Evolutionary conservation across 35 echinoderm and acorn worm genomes (phyloP).

Genomic region (Acanthaster planci): DNA sequence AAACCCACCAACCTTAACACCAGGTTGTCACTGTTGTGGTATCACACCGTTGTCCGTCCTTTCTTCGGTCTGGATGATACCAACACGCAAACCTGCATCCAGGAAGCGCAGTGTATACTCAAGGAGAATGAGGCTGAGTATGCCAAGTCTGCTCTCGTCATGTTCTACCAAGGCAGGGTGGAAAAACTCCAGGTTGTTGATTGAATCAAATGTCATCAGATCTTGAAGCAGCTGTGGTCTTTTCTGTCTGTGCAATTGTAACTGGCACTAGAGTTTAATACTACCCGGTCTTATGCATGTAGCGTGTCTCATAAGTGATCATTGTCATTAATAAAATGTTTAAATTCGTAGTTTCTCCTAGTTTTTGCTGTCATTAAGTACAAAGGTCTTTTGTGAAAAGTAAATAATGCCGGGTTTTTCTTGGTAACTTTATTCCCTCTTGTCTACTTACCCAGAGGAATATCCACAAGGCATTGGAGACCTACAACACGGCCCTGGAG

Average conservation of each 20-base stretch:
- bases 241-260: too few species aligned
- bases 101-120: slow-evolving; percentile 70
- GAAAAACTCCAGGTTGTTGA: slow-evolving; percentile 89
- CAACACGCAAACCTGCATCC: slow-evolving; percentile 72
- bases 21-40: slow-evolving; percentile 93
- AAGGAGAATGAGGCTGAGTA: slow-evolving; percentile 84
- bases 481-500: slow-evolving; percentile 85
- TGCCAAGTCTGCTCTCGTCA: slow-evolving; percentile 77
- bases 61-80: slow-evolving; percentile 88
- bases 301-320: too few species aligned
- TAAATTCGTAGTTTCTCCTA: too few species aligned
- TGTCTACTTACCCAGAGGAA: slow-evolving; percentile 63
- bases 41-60: slow-evolving; percentile 95
- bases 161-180: slow-evolving; percentile 88
- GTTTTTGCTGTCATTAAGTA: too few species aligned
- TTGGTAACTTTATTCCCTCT: neutral
- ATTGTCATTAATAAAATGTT: too few species aligned
- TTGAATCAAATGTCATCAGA: neutral
- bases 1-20: neutral
- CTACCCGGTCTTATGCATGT: too few species aligned
- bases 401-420: neutral
- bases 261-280: too few species aligned
- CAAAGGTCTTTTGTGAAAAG: neutral
- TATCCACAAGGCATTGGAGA: slow-evolving; percentile 81
- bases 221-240: neutral